Base-by-base conservation (phyloP, 2,797 vertebrate genomes). In the Catamblyrhynchus diadema region DNA sequence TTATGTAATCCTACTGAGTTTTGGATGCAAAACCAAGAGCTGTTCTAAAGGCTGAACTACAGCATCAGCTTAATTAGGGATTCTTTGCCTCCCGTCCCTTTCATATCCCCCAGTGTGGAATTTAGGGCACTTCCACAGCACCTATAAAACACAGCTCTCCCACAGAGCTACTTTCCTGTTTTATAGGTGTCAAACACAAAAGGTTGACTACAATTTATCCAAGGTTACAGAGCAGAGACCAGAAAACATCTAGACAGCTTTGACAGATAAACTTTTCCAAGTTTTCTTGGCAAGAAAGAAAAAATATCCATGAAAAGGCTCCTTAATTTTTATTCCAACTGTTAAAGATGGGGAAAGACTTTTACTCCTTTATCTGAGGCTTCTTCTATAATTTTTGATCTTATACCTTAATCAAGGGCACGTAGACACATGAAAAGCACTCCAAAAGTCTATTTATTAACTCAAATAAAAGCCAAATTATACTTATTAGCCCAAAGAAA, bases 51-150 rank as follows among this genome's bases (percentile, higher is more conserved):
- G 32, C 32, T 33, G 25, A 94, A 83, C 39, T 91, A 48, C 53
- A 92, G 37, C 33, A 80, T 8, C 41, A 82, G 30, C 33, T 50
- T 33, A 59, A 10, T 33, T 15, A 56, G 21, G 15, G 37, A 65
- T 86, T 81, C 50, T 84, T 75, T 2, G 4, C 14, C 12, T 86
- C 15, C 28, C 35, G n/a, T 21, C 24, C 22, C 5, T 2, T 3
- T 12, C 6, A 6, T 3, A n/a, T 27, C 1, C 7, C 13, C 4
- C 42, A 61, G 0, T 3, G 19, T 45, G 25, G 14, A 70, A 77
- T 45, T 0, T 39, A 33, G 18, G 51, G 32, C 32, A 33, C 28
- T 89, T 85, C 19, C 44, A 81, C 20, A 79, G 80, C 50, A 84
- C 42, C 54, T 81, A 15, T 17, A 57, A 61, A 66, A 80, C 56